Conservation (phyloP, 1,140 invertebrate species). For the Coenobita brevimanus region DNA sequence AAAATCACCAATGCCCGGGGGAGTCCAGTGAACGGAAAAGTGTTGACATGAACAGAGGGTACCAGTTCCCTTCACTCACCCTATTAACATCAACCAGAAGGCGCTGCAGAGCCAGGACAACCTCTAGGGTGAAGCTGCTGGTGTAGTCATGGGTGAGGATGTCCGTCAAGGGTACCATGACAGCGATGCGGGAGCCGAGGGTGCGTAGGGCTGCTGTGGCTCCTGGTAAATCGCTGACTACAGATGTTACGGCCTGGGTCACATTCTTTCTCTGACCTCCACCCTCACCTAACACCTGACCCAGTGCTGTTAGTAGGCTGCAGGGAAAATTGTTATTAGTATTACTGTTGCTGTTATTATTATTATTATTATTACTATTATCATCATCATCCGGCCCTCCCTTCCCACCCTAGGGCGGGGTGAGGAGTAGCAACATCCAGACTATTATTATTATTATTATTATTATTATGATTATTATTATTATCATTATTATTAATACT, state of each 20-base stretch:
- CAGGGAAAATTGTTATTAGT: too few relatives aligned
- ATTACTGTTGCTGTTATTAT: too few relatives aligned
- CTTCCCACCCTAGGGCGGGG: too few relatives aligned
- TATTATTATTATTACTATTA: too few relatives aligned
- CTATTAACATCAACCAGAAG: conserved; percentile 47
- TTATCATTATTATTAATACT: too few relatives aligned
- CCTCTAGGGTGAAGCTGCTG: neutral
- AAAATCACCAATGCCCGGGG: too few relatives aligned
- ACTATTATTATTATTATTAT: too few relatives aligned
- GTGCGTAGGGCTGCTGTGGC: neutral
- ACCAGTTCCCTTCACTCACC: conserved; percentile 17
- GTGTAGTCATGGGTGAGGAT: conserved; percentile 15
- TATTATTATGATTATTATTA: too few relatives aligned
- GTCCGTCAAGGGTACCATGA: neutral
- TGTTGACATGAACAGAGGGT: neutral
- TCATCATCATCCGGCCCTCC: too few relatives aligned
- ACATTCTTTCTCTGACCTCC: neutral
- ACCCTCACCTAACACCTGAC: neutral
- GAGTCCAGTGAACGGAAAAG: too few relatives aligned
- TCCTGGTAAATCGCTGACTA: neutral
- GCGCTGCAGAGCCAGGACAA: neutral
- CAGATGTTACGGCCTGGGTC: neutral
- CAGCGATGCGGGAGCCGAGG: conserved; percentile 33
- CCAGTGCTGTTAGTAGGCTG: conserved; percentile 27
- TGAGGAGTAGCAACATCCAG: too few relatives aligned